Base-by-base conservation (phyloP, 2,888 invertebrate species). In the Thymelicus sylvestris region DNA sequence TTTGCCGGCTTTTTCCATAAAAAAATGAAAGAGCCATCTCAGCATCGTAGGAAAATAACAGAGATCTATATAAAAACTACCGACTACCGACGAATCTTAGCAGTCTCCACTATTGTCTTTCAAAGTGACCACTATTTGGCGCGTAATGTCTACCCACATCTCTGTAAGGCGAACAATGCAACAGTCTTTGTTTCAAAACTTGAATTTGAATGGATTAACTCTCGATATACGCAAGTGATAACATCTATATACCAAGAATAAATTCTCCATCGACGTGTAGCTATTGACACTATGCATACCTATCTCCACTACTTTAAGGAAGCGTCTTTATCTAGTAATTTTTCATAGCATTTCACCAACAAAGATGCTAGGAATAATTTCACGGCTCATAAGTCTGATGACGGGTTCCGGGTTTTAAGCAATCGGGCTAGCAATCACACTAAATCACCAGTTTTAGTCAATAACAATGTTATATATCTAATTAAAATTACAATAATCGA, bases 101-200 rank as follows among this genome's bases (percentile, higher is more conserved):
- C 19, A 7, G 64, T 41, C 50, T 39, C 50, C 41, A 15, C 81
- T 78, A 85, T 88, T 88, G 86, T 87, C 77, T 83, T 72, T 76
- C 70, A 74, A 77, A 74, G 74, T 74, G 80, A 79, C 77, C 74
- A 78, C 74, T 73, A 77, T 80, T 86, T 85, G 87, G 88, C 86
- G 83, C 83, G 86, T 83, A 77, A 86, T 87, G 81, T 80, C 79
- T 84, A 74, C 80, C 80, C 78, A 81, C 81, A 80, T 81, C 80
- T 83, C 83, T 83, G 81, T 82, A 77, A 84, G 80, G 81, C 82
- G 79, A 72, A 90, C 90, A 91, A 89, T 89, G 82, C 85, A 72
- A 77, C 79, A 80, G 85, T 80, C 85, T 86, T 86, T 86, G 87
- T 89, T 83, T 80, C 82, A 79, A 83, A 84, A 82, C 78, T 79